Evolutionary conservation across 2,888 invertebrate species (phyloP).

Genomic region (Colostygia pectinataria): DNA sequence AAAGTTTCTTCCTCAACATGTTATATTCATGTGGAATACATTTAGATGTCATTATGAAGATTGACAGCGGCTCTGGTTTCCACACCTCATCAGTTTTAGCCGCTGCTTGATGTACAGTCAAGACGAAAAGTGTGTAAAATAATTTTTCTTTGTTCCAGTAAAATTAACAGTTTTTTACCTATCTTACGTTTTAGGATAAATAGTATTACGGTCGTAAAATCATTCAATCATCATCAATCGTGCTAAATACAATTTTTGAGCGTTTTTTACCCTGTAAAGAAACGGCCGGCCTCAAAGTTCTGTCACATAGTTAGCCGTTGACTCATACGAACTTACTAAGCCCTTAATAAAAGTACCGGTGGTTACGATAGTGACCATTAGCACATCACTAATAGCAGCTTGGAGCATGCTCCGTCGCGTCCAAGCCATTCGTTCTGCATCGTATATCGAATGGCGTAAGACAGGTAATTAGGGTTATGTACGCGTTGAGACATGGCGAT

Average conservation of each 20-base stretch:
- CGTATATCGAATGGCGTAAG: not conserved
- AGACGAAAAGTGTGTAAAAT: not conserved
- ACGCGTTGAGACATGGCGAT: slow-evolving; percentile 1
- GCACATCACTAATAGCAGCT: not conserved
- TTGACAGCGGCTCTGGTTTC: slow-evolving; percentile 34
- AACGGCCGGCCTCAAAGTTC: too few species aligned
- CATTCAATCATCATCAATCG: too few species aligned
- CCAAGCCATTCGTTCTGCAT: not conserved
- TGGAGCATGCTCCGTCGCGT: not conserved
- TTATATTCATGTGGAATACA: slow-evolving; percentile 32
- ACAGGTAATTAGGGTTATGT: not conserved
- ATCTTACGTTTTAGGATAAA: too few species aligned
- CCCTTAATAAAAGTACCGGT: too few species aligned
- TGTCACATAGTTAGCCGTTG: too few species aligned
- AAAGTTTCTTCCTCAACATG: slow-evolving; percentile 21
- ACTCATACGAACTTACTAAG: too few species aligned
- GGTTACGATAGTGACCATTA: too few species aligned
- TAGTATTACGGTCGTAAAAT: too few species aligned
- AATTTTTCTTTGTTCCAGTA: too few species aligned
- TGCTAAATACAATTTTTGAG: too few species aligned
- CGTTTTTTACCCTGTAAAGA: too few species aligned
- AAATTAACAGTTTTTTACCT: not conserved
- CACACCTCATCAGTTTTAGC: slow-evolving; percentile 38
- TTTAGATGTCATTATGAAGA: slow-evolving; percentile 36
- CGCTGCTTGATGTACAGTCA: slow-evolving; percentile 18